These are phyloP conservation scores for Nibea albiflora DNA, from an alignment of 2,113 vertebrate genomes.

Conservation along the genomic window DNA sequence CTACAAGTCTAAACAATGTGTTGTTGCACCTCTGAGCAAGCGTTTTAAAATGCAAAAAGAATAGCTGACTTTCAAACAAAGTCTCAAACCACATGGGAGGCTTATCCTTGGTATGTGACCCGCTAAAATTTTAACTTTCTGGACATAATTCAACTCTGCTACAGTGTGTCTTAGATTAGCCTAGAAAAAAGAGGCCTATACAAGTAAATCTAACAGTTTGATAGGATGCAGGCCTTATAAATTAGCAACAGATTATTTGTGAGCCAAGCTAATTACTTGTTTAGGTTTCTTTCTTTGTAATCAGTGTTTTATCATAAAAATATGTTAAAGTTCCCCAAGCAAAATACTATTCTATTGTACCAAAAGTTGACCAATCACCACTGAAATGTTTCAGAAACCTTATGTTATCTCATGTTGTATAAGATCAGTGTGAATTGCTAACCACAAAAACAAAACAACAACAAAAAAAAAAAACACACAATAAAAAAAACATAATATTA, in stretches of 20 bases:
- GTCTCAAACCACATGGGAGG: slow-evolving; percentile 20
- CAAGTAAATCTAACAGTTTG: background rate
- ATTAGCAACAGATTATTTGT: background rate
- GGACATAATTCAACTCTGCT: slow-evolving; percentile 1
- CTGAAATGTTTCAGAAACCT: background rate
- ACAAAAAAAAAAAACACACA: background rate
- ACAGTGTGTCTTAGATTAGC: slow-evolving; percentile 13
- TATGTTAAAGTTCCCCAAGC: background rate
- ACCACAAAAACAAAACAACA: background rate
- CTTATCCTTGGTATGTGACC: background rate
- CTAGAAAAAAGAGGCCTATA: background rate
- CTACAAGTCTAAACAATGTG: slow-evolving; percentile 11
- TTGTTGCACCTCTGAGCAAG: slow-evolving; percentile 5
- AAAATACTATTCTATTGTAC: background rate
- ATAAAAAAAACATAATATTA: background rate
- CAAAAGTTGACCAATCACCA: background rate
- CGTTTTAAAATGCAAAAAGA: slow-evolving; percentile 44
- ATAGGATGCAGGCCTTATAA: background rate
- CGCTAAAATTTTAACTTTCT: background rate
- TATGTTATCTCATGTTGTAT: background rate
- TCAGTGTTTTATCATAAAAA: slow-evolving; percentile 20
- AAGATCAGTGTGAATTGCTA: background rate
- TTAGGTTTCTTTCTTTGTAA: slow-evolving; percentile 15
- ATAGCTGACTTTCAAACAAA: slow-evolving; percentile 38
- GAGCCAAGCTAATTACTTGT: slow-evolving; percentile 3